Conservation (phyloP, 2,888 invertebrate species). For the Cephus pulcher region DNA sequence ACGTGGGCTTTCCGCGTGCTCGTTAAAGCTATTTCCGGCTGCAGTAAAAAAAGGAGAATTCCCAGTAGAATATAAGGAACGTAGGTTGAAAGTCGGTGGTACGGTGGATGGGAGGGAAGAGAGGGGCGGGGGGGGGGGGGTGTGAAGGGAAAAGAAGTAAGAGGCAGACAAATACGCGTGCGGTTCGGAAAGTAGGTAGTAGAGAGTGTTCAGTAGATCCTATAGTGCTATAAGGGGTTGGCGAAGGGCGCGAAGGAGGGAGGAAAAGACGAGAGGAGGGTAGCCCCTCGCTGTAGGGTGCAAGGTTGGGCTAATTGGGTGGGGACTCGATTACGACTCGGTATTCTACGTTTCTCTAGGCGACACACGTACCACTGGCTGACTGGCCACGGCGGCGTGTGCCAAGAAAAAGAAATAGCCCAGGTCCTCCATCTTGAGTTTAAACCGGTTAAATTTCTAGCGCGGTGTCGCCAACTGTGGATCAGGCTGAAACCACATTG, state of each 20-base stretch:
- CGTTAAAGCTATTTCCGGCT: conserved; percentile 33
- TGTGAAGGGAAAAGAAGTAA: not conserved
- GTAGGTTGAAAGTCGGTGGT: not conserved
- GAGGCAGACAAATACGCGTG: not conserved
- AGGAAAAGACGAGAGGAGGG: not conserved
- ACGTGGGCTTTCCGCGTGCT: conserved; percentile 16
- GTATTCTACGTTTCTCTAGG: conserved; percentile 51
- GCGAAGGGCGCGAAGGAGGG: not conserved
- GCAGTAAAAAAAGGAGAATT: conserved; percentile 30
- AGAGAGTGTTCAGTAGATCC: not conserved
- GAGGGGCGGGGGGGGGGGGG: no score
- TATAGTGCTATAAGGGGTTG: not conserved
- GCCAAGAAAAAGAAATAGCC: conserved; percentile 3
- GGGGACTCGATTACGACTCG: conserved; percentile 57
- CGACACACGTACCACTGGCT: conserved; percentile 49
- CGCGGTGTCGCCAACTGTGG: not conserved
- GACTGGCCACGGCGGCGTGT: conserved; percentile 27
- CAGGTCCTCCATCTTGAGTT: not conserved
- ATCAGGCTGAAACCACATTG: not conserved
- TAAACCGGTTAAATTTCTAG: not conserved
- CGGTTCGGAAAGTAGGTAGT: not conserved
- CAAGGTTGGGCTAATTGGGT: conserved; percentile 56
- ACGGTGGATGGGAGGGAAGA: not conserved
- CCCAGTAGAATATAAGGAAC: not conserved
- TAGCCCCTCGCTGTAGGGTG: conserved; percentile 26